Evolutionary conservation across 2,797 vertebrate genomes (phyloP).

Genomic region (Uromys caudimaculatus): DNA sequence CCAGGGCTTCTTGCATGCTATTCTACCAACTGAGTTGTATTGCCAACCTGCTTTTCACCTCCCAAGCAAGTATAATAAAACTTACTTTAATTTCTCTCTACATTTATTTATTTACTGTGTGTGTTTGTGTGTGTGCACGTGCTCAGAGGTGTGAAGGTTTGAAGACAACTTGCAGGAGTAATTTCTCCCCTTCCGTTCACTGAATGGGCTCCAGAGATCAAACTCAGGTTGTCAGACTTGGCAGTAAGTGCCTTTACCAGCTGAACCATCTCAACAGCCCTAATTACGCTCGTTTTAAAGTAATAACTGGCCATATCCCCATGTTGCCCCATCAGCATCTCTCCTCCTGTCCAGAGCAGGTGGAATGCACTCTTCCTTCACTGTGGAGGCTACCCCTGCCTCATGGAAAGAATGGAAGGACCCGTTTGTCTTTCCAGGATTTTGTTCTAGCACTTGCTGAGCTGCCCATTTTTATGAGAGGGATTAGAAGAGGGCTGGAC

Average conservation of each 20-base stretch:
- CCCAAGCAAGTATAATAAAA: background rate
- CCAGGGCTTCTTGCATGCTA: background rate
- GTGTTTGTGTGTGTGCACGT: background rate
- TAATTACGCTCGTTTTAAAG: constrained; percentile 12
- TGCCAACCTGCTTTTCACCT: background rate
- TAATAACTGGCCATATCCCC: background rate
- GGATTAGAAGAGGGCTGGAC: constrained; percentile 37
- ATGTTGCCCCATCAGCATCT: too few species aligned
- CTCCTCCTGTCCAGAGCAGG: background rate
- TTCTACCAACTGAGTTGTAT: background rate
- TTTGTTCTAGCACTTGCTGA: background rate
- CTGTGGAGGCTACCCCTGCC: background rate
- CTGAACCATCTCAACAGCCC: background rate
- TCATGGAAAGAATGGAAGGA: background rate
- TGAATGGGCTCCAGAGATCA: background rate
- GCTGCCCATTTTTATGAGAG: background rate
- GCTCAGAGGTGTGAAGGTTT: background rate
- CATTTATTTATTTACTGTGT: background rate
- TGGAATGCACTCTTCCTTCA: background rate
- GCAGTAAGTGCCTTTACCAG: background rate
- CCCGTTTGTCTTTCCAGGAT: constrained; percentile 17
- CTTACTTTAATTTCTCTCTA: background rate
- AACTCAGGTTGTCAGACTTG: background rate
- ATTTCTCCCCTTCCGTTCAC: background rate
- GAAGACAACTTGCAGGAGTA: background rate